phyloP scores from a whole-genome alignment of 1,140 invertebrate species.

The Drosophila ohnishii region DNA sequence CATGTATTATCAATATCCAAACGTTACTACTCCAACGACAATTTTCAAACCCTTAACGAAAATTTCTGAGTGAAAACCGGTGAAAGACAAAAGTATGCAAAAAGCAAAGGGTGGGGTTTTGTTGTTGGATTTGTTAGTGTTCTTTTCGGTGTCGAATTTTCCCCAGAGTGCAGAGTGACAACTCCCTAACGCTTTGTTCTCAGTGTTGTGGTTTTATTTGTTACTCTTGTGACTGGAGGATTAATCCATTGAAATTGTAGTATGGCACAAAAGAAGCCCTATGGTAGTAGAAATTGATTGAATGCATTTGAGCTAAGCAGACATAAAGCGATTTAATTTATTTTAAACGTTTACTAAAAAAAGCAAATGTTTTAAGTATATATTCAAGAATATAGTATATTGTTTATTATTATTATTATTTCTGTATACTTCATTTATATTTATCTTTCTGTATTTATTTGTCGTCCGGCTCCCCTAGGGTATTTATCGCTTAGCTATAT shows the following conservation, averaged over 20 bases:
- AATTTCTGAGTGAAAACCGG: constrained; percentile 2
- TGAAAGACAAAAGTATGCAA: constrained; percentile 8
- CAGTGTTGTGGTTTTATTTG: constrained; percentile 11
- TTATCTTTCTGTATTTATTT: background rate
- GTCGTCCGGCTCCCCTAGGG: background rate
- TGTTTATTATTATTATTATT: background rate
- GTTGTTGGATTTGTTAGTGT: background rate
- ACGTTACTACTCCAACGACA: background rate
- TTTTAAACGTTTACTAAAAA: background rate
- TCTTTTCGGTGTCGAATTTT: constrained; percentile 12
- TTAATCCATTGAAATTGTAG: constrained; percentile 26
- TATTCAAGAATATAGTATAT: background rate
- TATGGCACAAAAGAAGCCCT: constrained; percentile 13
- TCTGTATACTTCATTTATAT: background rate
- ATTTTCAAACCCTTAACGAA: constrained; percentile 2
- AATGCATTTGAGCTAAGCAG: constrained; percentile 7
- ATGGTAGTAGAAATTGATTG: constrained; percentile 25
- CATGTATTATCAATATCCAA: constrained; percentile 12
- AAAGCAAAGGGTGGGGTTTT: constrained; percentile 24
- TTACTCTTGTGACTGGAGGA: constrained; percentile 1
- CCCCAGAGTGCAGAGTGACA: background rate
- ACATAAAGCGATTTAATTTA: background rate
- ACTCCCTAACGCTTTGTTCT: constrained; percentile 4
- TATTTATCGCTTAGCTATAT: background rate
- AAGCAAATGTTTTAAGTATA: background rate